Base-by-base conservation (phyloP, 2,113 vertebrate genomes). In the Muntiacus reevesi region DNA sequence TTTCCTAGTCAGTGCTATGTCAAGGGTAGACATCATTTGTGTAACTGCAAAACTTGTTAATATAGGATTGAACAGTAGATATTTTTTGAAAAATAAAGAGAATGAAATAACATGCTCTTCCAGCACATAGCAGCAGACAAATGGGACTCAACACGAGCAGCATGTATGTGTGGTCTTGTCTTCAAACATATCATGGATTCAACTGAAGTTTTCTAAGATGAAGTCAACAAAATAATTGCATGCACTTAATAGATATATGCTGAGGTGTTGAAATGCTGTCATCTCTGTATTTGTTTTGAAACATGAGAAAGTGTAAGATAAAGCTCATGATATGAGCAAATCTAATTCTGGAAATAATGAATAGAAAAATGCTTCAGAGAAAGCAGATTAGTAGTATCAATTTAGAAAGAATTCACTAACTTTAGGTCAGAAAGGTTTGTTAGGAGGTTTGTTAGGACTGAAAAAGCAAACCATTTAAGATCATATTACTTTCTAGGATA, bases 401-500 rank as follows among this genome's bases (percentile, higher is more conserved):
- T 92, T 93, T 94, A 88, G 88, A 88, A 89, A 83, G 45, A 91
- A 83, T 91, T 74, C 11, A 74, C 15, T 43, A 76, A 95, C 10
- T 94, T 91, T 52, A 87, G 59, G 14, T 83, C 74, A 92, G 85
- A 55, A 21, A 67, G 33, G 87, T 85, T 81, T 60, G 64, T 11
- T 52, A 62, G 5, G 71, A 57, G 33, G 87, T 85, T 81, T 60
- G 64, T 11, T 52, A 62, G 5, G 71, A 57, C 6, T 91, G 76
- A 27, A 87, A 85, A 94, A 87, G 23, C 14, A 96, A 62, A 36
- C n/a, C 7, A 47, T 10, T 13, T 54, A 74, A 36, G n/a, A 4
- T 14, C 36, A 59, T 9, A 15, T 3, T 71, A 28, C 79, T 89
- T 78, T 85, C 11, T 28, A 59, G 19, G 11, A 43, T 55, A 3